Evolutionary conservation across 2,113 vertebrate genomes (phyloP).

Genomic region (Callopanchax toddi): DNA sequence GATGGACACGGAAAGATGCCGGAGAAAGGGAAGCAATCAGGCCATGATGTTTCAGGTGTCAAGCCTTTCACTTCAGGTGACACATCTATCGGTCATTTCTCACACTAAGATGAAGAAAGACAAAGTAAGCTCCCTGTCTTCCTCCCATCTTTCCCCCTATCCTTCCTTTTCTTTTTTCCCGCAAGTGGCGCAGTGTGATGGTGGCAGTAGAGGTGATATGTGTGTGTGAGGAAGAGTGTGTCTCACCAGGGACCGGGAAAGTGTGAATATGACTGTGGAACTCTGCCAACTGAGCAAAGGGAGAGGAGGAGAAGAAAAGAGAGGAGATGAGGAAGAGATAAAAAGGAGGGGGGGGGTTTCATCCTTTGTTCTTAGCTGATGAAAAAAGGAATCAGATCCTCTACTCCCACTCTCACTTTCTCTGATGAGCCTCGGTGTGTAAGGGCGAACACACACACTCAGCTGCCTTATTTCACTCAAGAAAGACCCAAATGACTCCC

Average conservation of each 20-base stretch:
- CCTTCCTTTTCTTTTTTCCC: slow-evolving; percentile 6
- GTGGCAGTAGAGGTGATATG: slow-evolving; percentile 49
- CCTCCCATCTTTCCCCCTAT: slow-evolving; percentile 10
- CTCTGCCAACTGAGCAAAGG: slow-evolving; percentile 62
- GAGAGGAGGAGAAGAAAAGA: slow-evolving; percentile 31
- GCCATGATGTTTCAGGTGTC: slow-evolving; percentile 28
- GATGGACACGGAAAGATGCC: slow-evolving; percentile 24
- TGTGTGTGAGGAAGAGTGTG: slow-evolving; percentile 29
- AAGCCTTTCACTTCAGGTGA: slow-evolving; percentile 42
- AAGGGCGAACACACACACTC: slow-evolving; percentile 50
- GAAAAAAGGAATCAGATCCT: slow-evolving; percentile 75
- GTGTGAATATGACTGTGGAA: slow-evolving; percentile 74
- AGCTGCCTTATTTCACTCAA: slow-evolving; percentile 77
- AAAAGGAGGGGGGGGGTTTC: slow-evolving; percentile 41
- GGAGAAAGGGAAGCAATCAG: slow-evolving; percentile 22
- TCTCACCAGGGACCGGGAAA: slow-evolving; percentile 62
- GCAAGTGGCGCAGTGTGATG: slow-evolving; percentile 64
- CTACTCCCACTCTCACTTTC: slow-evolving; percentile 69
- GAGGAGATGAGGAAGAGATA: slow-evolving; percentile 24
- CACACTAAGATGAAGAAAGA: slow-evolving; percentile 37
- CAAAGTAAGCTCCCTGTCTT: slow-evolving; percentile 30
- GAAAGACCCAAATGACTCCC: slow-evolving; percentile 79
- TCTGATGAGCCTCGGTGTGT: slow-evolving; percentile 73
- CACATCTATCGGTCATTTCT: slow-evolving; percentile 48
- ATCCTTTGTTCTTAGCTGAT: slow-evolving; percentile 80